Percentiles rank a stretch among this genome's conserved stretches.
These are phyloP conservation scores for Drosophila insularis DNA, from an alignment of 1,140 invertebrate species.

Conservation along the genomic window DNA sequence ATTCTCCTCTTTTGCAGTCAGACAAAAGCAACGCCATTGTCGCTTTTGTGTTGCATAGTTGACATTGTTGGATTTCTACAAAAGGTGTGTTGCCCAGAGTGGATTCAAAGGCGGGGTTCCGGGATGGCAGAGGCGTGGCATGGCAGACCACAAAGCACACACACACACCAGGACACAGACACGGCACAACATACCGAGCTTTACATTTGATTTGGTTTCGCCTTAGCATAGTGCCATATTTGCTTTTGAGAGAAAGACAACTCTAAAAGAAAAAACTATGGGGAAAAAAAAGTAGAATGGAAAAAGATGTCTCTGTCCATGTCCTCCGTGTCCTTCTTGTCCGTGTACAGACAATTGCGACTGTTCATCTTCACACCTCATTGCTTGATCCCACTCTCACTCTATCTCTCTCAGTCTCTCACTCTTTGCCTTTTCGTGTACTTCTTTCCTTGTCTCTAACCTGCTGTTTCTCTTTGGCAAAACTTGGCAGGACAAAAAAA, in stretches of 20 bases:
- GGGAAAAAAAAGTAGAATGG: constrained; percentile 28
- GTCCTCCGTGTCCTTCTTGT: constrained; percentile 41
- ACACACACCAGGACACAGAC: constrained; percentile 23
- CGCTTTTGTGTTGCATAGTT: constrained; percentile 80
- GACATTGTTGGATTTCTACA: constrained; percentile 79
- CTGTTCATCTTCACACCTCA: constrained; percentile 79
- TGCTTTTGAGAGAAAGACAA: constrained; percentile 43
- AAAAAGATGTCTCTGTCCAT: constrained; percentile 28
- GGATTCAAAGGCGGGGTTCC: constrained; percentile 36
- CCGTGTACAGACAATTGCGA: constrained; percentile 64
- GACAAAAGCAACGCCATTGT: constrained; percentile 76
- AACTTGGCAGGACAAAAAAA: not conserved
- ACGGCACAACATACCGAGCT: constrained; percentile 34
- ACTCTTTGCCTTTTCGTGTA: not conserved
- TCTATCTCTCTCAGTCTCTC: not conserved
- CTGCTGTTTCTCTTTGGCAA: not conserved
- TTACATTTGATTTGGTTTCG: constrained; percentile 76
- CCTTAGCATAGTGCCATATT: constrained; percentile 66
- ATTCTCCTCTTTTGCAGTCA: constrained; percentile 34
- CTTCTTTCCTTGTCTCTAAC: not conserved
- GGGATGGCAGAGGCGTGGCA: not conserved
- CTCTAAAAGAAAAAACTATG: constrained; percentile 30
- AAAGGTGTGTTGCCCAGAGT: constrained; percentile 55
- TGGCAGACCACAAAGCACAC: constrained; percentile 46
- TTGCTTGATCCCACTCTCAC: constrained; percentile 34